phyloP scores from a whole-genome alignment of 1,140 invertebrate species.

The Dermatophagoides farinae region DNA sequence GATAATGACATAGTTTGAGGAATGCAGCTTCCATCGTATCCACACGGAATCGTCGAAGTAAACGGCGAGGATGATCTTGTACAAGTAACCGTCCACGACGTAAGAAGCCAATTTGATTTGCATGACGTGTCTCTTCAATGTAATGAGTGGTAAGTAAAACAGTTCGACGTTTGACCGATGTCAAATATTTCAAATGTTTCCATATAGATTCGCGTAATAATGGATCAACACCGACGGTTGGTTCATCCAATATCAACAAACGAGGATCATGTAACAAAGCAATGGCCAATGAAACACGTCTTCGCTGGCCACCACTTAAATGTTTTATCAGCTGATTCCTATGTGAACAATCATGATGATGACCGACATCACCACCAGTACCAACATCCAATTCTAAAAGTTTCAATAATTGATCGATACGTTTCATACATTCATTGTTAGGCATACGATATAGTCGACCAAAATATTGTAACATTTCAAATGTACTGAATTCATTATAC shows the following conservation, averaged over 20 bases:
- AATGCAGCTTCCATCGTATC: constrained; percentile 50
- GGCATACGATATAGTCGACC: constrained; percentile 83
- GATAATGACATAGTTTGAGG: constrained; percentile 47
- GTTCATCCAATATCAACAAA: constrained; percentile 81
- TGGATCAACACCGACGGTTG: constrained; percentile 77
- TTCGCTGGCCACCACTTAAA: constrained; percentile 70
- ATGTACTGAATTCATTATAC: constrained; percentile 79
- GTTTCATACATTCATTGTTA: constrained; percentile 27
- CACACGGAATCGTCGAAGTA: constrained; percentile 20
- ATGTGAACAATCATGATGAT: constrained; percentile 18
- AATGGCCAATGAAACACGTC: constrained; percentile 72
- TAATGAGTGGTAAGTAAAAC: constrained; percentile 31
- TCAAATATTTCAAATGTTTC: constrained; percentile 65
- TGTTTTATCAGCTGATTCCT: constrained; percentile 15
- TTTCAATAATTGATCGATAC: constrained; percentile 63
- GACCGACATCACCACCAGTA: constrained; percentile 24
- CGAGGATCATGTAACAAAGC: constrained; percentile 80
- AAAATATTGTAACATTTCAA: constrained; percentile 84
- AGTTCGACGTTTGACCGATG: constrained; percentile 36
- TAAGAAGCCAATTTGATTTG: constrained; percentile 27
- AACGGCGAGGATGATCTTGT: constrained; percentile 23
- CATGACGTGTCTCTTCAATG: constrained; percentile 27
- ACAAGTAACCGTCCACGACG: constrained; percentile 25
- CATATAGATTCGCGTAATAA: constrained; percentile 68
- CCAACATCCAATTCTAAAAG: constrained; percentile 56